Conservation (phyloP, 2,113 vertebrate genomes). For the Leiothrix lutea region DNA sequence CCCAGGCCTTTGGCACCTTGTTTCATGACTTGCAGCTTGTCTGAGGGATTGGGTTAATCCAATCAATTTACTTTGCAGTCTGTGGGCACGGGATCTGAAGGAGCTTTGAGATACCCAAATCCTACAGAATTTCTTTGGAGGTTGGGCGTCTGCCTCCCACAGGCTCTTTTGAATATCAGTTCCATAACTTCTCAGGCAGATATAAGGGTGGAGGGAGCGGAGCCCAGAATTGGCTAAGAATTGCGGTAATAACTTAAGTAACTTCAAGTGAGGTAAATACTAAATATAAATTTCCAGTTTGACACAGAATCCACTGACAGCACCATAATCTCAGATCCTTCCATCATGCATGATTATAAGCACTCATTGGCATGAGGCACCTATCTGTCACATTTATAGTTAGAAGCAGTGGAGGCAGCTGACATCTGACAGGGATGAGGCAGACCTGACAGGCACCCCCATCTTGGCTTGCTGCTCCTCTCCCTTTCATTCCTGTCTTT, state of each 20-base stretch:
- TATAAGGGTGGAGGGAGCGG: not conserved
- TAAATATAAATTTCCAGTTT: conserved; percentile 55
- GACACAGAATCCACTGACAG: conserved; percentile 54
- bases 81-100: not conserved
- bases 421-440: conserved; percentile 64
- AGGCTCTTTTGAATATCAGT: not conserved
- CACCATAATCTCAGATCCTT: conserved; percentile 46
- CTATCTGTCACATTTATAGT: conserved; percentile 66
- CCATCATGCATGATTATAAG: conserved; percentile 50
- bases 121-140: not conserved
- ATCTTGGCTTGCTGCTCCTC: conserved; percentile 23
- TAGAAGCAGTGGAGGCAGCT: conserved; percentile 63
- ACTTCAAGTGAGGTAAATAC: conserved; percentile 43
- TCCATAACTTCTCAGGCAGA: not conserved
- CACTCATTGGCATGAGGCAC: conserved; percentile 30
- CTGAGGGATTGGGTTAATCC: not conserved
- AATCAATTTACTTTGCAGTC: not conserved
- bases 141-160: not conserved
- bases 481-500: conserved; percentile 18
- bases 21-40: not conserved
- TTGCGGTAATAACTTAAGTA: not conserved
- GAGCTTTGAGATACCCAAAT: not conserved
- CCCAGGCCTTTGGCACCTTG: not conserved
- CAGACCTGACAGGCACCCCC: conserved; percentile 55
- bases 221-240: not conserved